Percentiles rank a stretch among this genome's conserved stretches.
phyloP scores from a whole-genome alignment of 2,888 invertebrate species.

The Drosophila paucipuncta region DNA sequence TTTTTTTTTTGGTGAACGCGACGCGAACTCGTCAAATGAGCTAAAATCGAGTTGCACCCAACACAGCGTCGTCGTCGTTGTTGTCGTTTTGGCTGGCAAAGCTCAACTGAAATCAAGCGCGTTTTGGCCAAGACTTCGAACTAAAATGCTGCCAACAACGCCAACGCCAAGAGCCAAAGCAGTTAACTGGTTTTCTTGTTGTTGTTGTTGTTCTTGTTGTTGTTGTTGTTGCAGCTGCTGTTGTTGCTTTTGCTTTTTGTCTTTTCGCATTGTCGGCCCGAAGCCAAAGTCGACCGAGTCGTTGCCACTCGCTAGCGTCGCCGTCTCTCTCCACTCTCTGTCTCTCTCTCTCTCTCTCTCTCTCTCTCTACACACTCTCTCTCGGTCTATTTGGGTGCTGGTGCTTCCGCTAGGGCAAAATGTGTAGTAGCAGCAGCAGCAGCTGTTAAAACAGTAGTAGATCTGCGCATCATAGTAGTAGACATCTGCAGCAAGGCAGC shows the following conservation, averaged over 20 bases:
- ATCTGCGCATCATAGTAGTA: slow-evolving; percentile 48
- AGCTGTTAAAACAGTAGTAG: slow-evolving; percentile 52
- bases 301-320: slow-evolving; percentile 36
- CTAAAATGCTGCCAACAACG: slow-evolving; percentile 19
- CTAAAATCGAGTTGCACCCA: slow-evolving; percentile 62
- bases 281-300: slow-evolving; percentile 66
- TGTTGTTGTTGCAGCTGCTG: slow-evolving; percentile 4
- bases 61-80: slow-evolving; percentile 75
- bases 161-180: slow-evolving; percentile 45
- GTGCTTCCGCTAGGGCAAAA: slow-evolving; percentile 53
- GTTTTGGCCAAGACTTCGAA: slow-evolving; percentile 37
- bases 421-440: slow-evolving; percentile 27
- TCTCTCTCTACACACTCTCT: slow-evolving; percentile 7
- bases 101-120: slow-evolving; percentile 78
- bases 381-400: slow-evolving; percentile 21
- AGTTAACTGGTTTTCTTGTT: slow-evolving; percentile 64
- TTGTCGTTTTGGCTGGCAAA: slow-evolving; percentile 79
- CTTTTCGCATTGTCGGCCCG: slow-evolving; percentile 56
- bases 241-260: slow-evolving; percentile 18
- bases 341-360: background rate
- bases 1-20: slow-evolving; percentile 46
- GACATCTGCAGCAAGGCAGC: slow-evolving; percentile 34
- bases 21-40: slow-evolving; percentile 66
- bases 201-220: slow-evolving; percentile 4
- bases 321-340: slow-evolving; percentile 4